Percentiles rank a stretch among this genome's conserved stretches.
These are phyloP conservation scores for Platynereis dumerilii DNA, from an alignment of 2,888 invertebrate species.

Conservation along the genomic window DNA sequence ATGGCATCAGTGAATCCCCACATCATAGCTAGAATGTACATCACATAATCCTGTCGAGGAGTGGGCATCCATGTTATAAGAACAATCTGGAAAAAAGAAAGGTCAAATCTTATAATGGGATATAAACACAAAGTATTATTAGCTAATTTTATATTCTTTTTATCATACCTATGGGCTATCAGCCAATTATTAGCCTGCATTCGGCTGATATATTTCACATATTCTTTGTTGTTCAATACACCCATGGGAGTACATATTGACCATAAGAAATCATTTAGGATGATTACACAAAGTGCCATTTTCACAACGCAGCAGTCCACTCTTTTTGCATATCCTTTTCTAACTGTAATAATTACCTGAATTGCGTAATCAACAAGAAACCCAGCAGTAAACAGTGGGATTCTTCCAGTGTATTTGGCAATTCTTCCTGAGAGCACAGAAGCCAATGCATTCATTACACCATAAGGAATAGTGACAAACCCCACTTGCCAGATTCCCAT, in stretches of 20 bases:
- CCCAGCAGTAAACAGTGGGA: constrained; percentile 3
- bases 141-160: too few relatives aligned
- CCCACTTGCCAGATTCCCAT: constrained; percentile 4
- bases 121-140: too few relatives aligned
- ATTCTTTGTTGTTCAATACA: too few relatives aligned
- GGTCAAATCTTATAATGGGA: too few relatives aligned
- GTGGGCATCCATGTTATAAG: constrained; percentile 4
- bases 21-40: constrained; percentile 1
- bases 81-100: constrained; percentile 4
- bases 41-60: neutral
- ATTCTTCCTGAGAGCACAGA: neutral
- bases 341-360: neutral
- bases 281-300: too few relatives aligned
- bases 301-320: too few relatives aligned
- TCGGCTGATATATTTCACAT: too few relatives aligned
- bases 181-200: too few relatives aligned
- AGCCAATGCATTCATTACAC: neutral
- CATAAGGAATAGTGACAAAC: neutral
- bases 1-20: constrained; percentile 5
- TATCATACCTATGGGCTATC: too few relatives aligned
- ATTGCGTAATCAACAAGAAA: neutral
- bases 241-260: too few relatives aligned
- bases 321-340: too few relatives aligned
- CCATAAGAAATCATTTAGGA: too few relatives aligned
- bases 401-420: constrained; percentile 1